phyloP scores from a whole-genome alignment of 2,113 vertebrate genomes.

The Ivindomyrus marchei region DNA sequence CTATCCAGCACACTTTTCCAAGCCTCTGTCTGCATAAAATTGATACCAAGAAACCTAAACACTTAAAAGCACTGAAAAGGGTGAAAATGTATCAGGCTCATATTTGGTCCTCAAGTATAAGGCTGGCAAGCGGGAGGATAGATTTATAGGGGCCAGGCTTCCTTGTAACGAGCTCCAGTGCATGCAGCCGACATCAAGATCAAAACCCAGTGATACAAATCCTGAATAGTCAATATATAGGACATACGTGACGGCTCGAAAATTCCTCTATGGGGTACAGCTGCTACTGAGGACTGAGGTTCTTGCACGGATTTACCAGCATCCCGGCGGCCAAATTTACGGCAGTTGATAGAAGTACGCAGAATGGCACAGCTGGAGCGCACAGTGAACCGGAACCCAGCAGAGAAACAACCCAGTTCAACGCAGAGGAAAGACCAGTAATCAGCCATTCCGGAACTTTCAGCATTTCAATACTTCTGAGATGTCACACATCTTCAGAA shows the following conservation, averaged over 20 bases:
- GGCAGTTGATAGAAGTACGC: background rate
- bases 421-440: background rate
- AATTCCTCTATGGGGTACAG: background rate
- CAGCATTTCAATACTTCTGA: background rate
- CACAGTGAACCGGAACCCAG: background rate
- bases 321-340: background rate
- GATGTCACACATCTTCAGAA: constrained; percentile 3
- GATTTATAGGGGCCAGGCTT: background rate
- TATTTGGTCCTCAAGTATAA: background rate
- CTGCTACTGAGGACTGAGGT: background rate
- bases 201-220: background rate
- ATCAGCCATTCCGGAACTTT: background rate
- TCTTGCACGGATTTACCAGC: background rate
- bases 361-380: background rate
- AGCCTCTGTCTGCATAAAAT: background rate
- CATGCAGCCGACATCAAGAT: background rate
- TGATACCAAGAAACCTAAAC: background rate
- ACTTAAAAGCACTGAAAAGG: background rate
- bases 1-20: background rate
- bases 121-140: background rate
- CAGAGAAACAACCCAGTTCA: background rate
- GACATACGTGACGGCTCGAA: background rate
- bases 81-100: background rate
- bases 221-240: background rate
- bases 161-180: background rate